A percentile compares a stretch with the other conserved stretches of the same genome.
These are phyloP conservation scores for Drosophila funebris DNA, from an alignment of 1,140 invertebrate species.

Conservation along the genomic window DNA sequence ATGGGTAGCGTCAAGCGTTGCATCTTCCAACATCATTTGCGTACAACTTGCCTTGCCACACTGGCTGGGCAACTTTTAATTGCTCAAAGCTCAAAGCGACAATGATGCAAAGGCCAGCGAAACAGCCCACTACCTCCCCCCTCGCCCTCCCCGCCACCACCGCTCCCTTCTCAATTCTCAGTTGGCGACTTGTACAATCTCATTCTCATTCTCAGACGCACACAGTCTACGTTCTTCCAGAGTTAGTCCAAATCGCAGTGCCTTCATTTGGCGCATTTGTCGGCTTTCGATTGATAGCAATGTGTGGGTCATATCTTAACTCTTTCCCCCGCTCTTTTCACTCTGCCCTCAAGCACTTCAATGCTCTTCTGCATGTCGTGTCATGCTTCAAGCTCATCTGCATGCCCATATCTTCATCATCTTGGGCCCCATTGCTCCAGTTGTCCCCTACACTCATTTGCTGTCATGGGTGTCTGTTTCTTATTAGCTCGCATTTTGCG, in stretches of 20 bases:
- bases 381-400: slow-evolving; percentile 70
- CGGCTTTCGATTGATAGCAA: slow-evolving; percentile 71
- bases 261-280: slow-evolving; percentile 63
- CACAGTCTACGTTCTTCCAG: not conserved
- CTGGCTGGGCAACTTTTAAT: slow-evolving; percentile 64
- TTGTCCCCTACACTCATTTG: slow-evolving; percentile 40
- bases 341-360: no score
- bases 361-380: slow-evolving; percentile 26
- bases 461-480: slow-evolving; percentile 77
- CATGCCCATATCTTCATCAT: slow-evolving; percentile 75
- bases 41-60: slow-evolving; percentile 43
- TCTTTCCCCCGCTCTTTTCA: not conserved
- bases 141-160: no score
- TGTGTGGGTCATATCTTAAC: slow-evolving; percentile 47
- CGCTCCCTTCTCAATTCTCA: not conserved
- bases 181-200: not conserved
- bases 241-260: slow-evolving; percentile 62
- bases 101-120: slow-evolving; percentile 36
- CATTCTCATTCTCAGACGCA: not conserved
- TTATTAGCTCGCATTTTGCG: slow-evolving; percentile 63
- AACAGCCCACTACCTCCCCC: no score
- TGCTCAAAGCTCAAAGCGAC: slow-evolving; percentile 74
- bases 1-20: slow-evolving; percentile 30
- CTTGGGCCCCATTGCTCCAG: slow-evolving; percentile 51
- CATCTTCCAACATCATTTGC: slow-evolving; percentile 56